Evolutionary conservation across 2,113 vertebrate genomes (phyloP).

Genomic region (Chrysochloris asiatica): DNA sequence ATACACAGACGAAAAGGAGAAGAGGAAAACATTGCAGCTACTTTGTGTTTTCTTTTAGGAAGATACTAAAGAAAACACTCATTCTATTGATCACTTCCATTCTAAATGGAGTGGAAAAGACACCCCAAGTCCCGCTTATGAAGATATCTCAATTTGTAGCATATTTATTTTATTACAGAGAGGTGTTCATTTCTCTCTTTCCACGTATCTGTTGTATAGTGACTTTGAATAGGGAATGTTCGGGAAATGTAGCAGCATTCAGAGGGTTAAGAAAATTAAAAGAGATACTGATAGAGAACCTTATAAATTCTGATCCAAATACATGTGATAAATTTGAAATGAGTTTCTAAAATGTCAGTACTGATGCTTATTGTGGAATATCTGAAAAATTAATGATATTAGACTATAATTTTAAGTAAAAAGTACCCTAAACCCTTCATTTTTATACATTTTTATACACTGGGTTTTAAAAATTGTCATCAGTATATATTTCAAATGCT

Average conservation of each 20-base stretch:
- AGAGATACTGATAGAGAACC: neutral
- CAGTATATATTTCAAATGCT: neutral
- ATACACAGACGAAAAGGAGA: neutral
- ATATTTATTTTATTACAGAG: slow-evolving; percentile 40
- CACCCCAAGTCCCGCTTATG: neutral
- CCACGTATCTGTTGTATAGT: neutral
- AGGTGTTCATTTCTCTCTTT: neutral
- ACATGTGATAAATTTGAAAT: neutral
- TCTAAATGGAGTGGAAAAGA: slow-evolving; percentile 12
- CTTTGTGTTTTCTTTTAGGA: neutral
- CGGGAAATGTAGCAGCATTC: neutral
- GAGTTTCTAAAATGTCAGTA: slow-evolving; percentile 33
- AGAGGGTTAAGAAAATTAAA: slow-evolving; percentile 29
- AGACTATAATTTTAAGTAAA: slow-evolving; percentile 49
- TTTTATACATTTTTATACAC: no score
- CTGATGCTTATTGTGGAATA: neutral
- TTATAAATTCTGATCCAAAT: slow-evolving; percentile 59
- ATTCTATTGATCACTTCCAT: slow-evolving; percentile 1
- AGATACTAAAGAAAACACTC: no score
- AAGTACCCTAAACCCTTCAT: neutral
- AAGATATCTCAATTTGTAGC: neutral
- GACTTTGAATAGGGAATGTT: neutral
- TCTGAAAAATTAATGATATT: slow-evolving; percentile 57
- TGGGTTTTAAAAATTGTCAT: neutral
- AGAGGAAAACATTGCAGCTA: neutral